These are phyloP conservation scores for Naso thynnoides DNA, from an alignment of 2,797 vertebrate species.

Conservation along the genomic window DNA sequence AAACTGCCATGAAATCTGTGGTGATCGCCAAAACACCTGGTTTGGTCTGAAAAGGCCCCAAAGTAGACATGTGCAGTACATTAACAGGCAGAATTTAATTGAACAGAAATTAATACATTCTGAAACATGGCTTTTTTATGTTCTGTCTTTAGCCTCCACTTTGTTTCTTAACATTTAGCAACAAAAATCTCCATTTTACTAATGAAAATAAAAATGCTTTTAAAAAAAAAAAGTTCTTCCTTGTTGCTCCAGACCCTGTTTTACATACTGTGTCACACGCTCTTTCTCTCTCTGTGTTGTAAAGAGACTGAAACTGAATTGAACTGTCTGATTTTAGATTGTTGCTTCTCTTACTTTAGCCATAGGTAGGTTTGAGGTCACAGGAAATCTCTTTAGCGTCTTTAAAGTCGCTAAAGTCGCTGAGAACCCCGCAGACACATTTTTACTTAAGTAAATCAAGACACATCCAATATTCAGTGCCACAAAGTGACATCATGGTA, in stretches of 20 bases:
- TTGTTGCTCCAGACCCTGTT: neutral
- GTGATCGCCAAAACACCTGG: too few relatives aligned
- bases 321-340: constrained; percentile 28
- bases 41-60: too few relatives aligned
- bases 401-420: constrained; percentile 60
- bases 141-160: too few relatives aligned
- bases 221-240: neutral
- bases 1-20: too few relatives aligned
- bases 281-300: neutral
- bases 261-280: neutral
- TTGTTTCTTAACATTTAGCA: neutral
- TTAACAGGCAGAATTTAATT: too few relatives aligned
- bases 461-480: neutral
- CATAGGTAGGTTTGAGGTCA: constrained; percentile 70
- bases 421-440: constrained; percentile 11
- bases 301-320: constrained; percentile 19
- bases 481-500: neutral
- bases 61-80: too few relatives aligned
- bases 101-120: too few relatives aligned
- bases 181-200: neutral
- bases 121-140: too few relatives aligned
- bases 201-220: neutral
- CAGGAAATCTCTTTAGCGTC: constrained; percentile 77
- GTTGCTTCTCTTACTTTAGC: constrained; percentile 37
- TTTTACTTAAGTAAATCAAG: constrained; percentile 3